These are phyloP conservation scores for Propithecus perrieri DNA, from an alignment of 2,797 vertebrate species.

Conservation along the genomic window DNA sequence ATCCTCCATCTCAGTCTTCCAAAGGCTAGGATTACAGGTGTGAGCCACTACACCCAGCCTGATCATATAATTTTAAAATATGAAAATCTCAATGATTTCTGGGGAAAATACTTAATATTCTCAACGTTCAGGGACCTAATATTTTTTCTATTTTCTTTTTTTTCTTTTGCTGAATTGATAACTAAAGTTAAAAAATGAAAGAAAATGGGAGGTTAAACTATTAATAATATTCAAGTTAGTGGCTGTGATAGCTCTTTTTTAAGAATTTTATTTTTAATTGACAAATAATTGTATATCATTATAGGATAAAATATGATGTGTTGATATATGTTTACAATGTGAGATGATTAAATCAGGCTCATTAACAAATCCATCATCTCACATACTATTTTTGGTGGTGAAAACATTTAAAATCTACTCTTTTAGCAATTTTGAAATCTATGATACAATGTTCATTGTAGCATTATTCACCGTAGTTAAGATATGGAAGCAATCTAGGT, in stretches of 20 bases:
- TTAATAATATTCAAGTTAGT: neutral
- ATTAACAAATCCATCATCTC: neutral
- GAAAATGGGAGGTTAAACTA: neutral
- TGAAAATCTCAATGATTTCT: neutral
- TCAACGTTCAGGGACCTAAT: neutral
- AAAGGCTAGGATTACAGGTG: neutral
- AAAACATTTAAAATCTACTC: neutral
- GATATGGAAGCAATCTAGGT: neutral
- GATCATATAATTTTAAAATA: neutral
- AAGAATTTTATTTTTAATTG: neutral
- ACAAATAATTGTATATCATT: neutral
- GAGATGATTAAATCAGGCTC: neutral
- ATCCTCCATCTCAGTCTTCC: neutral
- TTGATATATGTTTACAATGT: neutral
- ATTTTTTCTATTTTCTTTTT: neutral
- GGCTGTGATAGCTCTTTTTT: neutral
- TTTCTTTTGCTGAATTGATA: neutral
- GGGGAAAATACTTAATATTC: neutral
- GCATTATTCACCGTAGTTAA: neutral
- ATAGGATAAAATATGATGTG: neutral
- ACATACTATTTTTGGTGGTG: neutral
- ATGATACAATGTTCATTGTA: neutral
- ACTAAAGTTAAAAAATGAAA: neutral
- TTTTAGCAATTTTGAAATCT: neutral
- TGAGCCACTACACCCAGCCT: neutral